Conservation (phyloP, 2,888 invertebrate genomes). For the Drosophila paranaensis region DNA sequence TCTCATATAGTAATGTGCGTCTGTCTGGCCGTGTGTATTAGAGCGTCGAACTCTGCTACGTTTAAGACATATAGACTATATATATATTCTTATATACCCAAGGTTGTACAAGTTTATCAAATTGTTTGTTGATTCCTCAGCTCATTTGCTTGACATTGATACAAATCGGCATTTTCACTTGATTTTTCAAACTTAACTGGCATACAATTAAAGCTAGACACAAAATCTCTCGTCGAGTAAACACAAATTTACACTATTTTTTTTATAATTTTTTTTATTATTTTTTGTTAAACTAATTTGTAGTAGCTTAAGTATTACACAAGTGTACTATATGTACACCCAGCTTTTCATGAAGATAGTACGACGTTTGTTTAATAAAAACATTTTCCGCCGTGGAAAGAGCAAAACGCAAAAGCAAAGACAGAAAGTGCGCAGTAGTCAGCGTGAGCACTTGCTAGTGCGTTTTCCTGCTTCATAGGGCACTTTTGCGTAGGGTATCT, state of each 20-base stretch:
- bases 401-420: neutral
- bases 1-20: too few relatives aligned
- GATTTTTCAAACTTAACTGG: neutral
- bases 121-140: neutral
- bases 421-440: slow-evolving; percentile 4
- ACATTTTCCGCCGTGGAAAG: neutral
- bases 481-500: neutral
- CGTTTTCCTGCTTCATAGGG: neutral
- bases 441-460: neutral
- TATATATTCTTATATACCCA: neutral
- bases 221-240: neutral
- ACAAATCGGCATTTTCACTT: neutral
- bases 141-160: neutral
- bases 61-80: too few relatives aligned
- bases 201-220: neutral
- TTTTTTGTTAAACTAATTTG: neutral
- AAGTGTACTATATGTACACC: too few relatives aligned
- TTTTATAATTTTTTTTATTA: too few relatives aligned
- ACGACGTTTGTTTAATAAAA: neutral
- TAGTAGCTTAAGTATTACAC: neutral
- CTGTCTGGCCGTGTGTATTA: too few relatives aligned
- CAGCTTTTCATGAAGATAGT: neutral
- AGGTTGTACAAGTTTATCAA: neutral
- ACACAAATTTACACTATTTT: neutral
- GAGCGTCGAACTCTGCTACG: too few relatives aligned